Percentiles rank a stretch among this genome's conserved stretches.
Conservation (phyloP, 2,113 vertebrate genomes). For the Halichoeres trimaculatus region DNA sequence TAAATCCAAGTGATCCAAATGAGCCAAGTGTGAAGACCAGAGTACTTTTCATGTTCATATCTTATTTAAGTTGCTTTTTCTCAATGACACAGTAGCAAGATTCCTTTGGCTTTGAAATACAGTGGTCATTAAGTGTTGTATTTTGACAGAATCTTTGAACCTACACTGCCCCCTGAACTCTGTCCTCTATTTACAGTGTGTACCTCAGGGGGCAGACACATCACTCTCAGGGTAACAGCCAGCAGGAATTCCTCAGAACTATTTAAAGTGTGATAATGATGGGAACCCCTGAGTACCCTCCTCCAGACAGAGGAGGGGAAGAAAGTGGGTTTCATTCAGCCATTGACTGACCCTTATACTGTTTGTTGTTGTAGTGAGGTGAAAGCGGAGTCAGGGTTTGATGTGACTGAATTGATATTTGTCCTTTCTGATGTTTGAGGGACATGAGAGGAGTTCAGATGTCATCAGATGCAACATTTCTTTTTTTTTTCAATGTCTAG, state of each 20-base stretch:
- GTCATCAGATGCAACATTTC: no score
- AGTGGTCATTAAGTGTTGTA: slow-evolving; percentile 1
- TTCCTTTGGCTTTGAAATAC: neutral
- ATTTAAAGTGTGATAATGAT: slow-evolving; percentile 36
- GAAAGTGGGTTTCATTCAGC: slow-evolving; percentile 13
- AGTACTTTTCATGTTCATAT: no score
- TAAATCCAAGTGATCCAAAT: no score
- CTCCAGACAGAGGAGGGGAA: neutral
- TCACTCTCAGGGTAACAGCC: slow-evolving; percentile 8
- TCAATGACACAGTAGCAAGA: neutral
- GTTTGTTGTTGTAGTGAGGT: slow-evolving; percentile 26
- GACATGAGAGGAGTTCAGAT: no score
- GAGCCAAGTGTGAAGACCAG: no score
- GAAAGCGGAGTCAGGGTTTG: slow-evolving; percentile 1
- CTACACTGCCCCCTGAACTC: neutral
- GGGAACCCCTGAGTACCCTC: slow-evolving; percentile 2
- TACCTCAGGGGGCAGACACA: slow-evolving; percentile 9
- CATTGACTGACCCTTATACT: slow-evolving; percentile 10
- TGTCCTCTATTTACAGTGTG: slow-evolving; percentile 16
- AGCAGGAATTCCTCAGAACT: slow-evolving; percentile 22
- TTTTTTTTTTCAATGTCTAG: no score
- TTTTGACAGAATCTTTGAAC: slow-evolving; percentile 15
- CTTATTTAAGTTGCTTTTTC: no score
- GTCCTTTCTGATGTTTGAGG: neutral
- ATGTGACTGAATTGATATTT: slow-evolving; percentile 1